Evolutionary conservation across 1,140 invertebrate species (phyloP), one percentile per base, ranked within the genome.

Genomic region (Mizuhopecten yessoensis): DNA sequence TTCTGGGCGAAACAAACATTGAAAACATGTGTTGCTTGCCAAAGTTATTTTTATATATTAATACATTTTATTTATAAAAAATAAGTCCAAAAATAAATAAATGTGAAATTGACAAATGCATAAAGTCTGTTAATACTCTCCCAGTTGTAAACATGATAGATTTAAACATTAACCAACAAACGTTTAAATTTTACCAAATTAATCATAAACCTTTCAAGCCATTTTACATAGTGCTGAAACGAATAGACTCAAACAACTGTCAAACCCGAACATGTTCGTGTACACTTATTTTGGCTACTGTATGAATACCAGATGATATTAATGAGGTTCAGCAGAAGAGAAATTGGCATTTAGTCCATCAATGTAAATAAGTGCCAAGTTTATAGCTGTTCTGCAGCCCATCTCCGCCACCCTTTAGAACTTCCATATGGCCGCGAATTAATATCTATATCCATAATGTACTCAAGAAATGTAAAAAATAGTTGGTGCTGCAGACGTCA

Each of bases 291-390:
- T 17, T 17, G 42, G 23, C 57, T 75, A 29, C n/a, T n/a, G 23
- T 75, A 75, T 75, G 57, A 75, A 75, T 75, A 75, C 57, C 57
- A 75, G 57, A 75, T 75, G 57, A 75, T 75, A 75, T 75, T 75
- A 75, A 75, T 29, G 57, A 75, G 23, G 23, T n/a, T 75, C 57
- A 0, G 23, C 29, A n/a, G 57, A 29, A 29, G 57, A 75, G 57
- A 75, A 75, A 75, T 75, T 75, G 57, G 57, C 57, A 75, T 75
- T 75, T 75, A n/a, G 57, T 75, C 57, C 57, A 75, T 75, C 57
- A 75, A 75, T 75, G 57, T 17, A 75, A 75, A 75, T 75, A 75
- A 75, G 57, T 75, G 57, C 57, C 57, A 75, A 75, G 57, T 29
- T 29, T n/a, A 75, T 75, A 75, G 57, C 23, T n/a, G 29, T 75